Evolutionary conservation across 2,113 vertebrate species (phyloP).

Genomic region (Girardinichthys multiradiatus): DNA sequence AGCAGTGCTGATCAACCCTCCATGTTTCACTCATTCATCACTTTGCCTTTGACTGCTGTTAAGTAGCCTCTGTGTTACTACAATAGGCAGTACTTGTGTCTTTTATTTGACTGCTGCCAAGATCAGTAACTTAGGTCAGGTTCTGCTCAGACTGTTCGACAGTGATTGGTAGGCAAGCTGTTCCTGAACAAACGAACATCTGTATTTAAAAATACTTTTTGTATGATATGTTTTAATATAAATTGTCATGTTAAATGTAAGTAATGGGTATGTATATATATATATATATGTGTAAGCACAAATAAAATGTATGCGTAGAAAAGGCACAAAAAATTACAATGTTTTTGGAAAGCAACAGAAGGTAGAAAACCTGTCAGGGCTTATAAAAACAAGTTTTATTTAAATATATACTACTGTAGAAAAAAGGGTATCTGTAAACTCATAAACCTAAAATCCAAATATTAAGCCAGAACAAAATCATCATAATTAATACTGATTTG

Average conservation of each 20-base stretch:
- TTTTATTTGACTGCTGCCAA: too few relatives aligned
- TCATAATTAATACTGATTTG: not conserved
- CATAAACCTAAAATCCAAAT: not conserved
- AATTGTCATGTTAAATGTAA: not conserved
- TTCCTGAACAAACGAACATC: not conserved
- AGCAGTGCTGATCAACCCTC: slow-evolving; percentile 83
- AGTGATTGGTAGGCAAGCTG: not conserved
- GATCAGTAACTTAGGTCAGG: too few relatives aligned
- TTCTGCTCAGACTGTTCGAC: not conserved
- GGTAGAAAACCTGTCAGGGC: not conserved
- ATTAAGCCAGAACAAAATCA: not conserved
- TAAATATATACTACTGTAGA: not conserved
- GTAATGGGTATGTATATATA: not conserved
- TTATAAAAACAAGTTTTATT: not conserved
- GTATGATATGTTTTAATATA: not conserved
- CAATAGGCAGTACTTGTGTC: too few relatives aligned
- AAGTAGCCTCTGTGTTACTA: not conserved
- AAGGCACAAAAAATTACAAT: not conserved
- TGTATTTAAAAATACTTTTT: slow-evolving; percentile 1
- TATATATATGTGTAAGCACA: not conserved
- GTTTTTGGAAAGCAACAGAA: not conserved
- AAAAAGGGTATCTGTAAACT: not conserved
- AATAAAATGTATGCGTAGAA: not conserved
- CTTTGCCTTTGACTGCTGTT: not conserved
- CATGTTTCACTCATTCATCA: not conserved